phyloP scores from a whole-genome alignment of 1,140 invertebrate species.

The Drosophila ironensis region DNA sequence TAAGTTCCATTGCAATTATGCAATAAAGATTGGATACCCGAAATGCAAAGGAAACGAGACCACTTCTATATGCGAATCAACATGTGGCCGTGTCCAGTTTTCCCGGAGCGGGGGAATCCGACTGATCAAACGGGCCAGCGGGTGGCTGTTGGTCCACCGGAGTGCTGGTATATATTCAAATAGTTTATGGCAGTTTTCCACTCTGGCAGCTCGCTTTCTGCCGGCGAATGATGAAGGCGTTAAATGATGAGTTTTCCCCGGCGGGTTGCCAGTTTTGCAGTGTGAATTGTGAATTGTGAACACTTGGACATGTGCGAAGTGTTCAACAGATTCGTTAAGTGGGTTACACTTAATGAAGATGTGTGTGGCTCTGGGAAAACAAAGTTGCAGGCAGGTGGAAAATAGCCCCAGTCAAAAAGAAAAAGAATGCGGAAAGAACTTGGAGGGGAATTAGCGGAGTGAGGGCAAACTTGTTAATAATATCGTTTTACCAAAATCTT shows the following conservation, averaged over 20 bases:
- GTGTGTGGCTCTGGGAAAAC: not conserved
- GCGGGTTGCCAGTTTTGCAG: not conserved
- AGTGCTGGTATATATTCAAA: slow-evolving; percentile 41
- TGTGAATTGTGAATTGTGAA: slow-evolving; percentile 38
- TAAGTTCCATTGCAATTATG: slow-evolving; percentile 65
- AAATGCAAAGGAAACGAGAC: slow-evolving; percentile 25
- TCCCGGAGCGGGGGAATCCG: no score
- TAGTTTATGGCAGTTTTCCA: slow-evolving; percentile 33
- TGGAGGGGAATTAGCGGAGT: not conserved
- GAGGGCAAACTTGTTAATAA: no score
- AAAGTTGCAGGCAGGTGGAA: slow-evolving; percentile 20
- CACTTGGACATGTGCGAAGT: slow-evolving; percentile 50
- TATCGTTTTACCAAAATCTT: not conserved
- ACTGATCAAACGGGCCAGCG: slow-evolving; percentile 50
- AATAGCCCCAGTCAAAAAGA: slow-evolving; percentile 2
- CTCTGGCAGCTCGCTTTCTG: slow-evolving; percentile 1
- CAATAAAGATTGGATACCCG: slow-evolving; percentile 50
- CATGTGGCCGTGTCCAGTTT: slow-evolving; percentile 48
- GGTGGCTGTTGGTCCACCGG: slow-evolving; percentile 28
- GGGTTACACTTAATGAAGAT: slow-evolving; percentile 51
- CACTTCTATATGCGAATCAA: slow-evolving; percentile 42
- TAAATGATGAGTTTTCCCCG: slow-evolving; percentile 42
- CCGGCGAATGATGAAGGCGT: slow-evolving; percentile 35
- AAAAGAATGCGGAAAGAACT: not conserved
- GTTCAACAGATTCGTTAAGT: slow-evolving; percentile 29